Percentiles rank a stretch among this genome's conserved stretches.
Evolutionary conservation across 2,888 invertebrate species (phyloP).

Genomic region (Rhagium mordax): DNA sequence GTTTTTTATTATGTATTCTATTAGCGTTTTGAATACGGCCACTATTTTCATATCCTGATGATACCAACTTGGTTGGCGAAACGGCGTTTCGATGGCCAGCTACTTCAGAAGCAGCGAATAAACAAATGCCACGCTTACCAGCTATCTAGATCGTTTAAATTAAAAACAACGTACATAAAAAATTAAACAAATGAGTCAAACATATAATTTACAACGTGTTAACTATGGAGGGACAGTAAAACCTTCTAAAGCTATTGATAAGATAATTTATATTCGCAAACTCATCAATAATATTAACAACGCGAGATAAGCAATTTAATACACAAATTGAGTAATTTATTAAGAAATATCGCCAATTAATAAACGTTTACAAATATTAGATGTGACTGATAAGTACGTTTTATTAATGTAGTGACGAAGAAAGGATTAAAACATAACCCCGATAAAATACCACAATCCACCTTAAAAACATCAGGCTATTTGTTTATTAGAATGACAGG

Average conservation of each 20-base stretch:
- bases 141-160: too few relatives aligned
- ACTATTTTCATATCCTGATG: too few relatives aligned
- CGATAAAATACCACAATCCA: background rate
- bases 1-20: too few relatives aligned
- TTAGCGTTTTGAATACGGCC: too few relatives aligned
- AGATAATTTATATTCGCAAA: conserved; percentile 2
- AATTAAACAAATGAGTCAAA: too few relatives aligned
- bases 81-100: too few relatives aligned
- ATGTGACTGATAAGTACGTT: background rate
- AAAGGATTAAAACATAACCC: background rate
- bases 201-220: too few relatives aligned
- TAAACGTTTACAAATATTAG: background rate
- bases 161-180: too few relatives aligned
- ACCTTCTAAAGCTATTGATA: background rate
- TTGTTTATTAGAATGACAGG: background rate
- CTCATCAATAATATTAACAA: background rate
- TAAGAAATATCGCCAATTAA: background rate
- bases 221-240: too few relatives aligned
- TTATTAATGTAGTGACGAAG: background rate
- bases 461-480: background rate
- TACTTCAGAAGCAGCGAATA: too few relatives aligned
- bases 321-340: background rate
- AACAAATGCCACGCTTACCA: too few relatives aligned
- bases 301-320: background rate
- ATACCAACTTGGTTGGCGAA: too few relatives aligned